Evolutionary conservation across 2,797 vertebrate species (phyloP).

Genomic region (Thalassophryne amazonica): DNA sequence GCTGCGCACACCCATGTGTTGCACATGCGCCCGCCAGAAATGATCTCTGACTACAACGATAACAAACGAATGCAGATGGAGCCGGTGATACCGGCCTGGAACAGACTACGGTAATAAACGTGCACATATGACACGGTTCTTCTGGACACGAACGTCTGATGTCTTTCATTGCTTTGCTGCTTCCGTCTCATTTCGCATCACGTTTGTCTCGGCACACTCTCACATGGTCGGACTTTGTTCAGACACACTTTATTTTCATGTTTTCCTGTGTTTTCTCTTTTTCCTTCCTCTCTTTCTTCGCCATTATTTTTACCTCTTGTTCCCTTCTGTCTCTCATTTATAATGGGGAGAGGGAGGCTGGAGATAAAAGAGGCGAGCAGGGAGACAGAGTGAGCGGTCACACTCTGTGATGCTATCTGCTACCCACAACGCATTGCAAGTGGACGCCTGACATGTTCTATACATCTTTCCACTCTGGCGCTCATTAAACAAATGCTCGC

Average conservation of each 20-base stretch:
- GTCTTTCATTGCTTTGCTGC: not conserved
- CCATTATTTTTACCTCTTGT: constrained; percentile 88
- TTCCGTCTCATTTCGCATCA: constrained; percentile 16
- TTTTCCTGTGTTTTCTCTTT: constrained; percentile 24
- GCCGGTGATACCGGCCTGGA: constrained; percentile 32
- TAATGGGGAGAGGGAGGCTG: constrained; percentile 85
- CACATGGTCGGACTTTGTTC: no score
- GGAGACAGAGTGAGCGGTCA: constrained; percentile 93
- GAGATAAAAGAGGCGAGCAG: constrained; percentile 85
- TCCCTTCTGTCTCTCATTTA: constrained; percentile 90
- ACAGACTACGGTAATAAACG: constrained; percentile 7
- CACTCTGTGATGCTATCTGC: constrained; percentile 89
- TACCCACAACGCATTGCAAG: constrained; percentile 85
- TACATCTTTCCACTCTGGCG: constrained; percentile 90
- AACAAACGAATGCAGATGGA: constrained; percentile 56
- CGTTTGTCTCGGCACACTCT: not conserved
- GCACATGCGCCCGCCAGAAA: no score
- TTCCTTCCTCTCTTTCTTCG: constrained; percentile 72
- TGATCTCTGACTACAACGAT: constrained; percentile 59
- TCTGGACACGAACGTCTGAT: not conserved
- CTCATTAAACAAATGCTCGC: constrained; percentile 91
- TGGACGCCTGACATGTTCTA: constrained; percentile 92
- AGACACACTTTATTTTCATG: constrained; percentile 27
- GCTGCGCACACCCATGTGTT: constrained; percentile 76
- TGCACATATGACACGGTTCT: not conserved